Evolutionary conservation across 2,797 vertebrate genomes (phyloP).

Genomic region (Rhinella marina): DNA sequence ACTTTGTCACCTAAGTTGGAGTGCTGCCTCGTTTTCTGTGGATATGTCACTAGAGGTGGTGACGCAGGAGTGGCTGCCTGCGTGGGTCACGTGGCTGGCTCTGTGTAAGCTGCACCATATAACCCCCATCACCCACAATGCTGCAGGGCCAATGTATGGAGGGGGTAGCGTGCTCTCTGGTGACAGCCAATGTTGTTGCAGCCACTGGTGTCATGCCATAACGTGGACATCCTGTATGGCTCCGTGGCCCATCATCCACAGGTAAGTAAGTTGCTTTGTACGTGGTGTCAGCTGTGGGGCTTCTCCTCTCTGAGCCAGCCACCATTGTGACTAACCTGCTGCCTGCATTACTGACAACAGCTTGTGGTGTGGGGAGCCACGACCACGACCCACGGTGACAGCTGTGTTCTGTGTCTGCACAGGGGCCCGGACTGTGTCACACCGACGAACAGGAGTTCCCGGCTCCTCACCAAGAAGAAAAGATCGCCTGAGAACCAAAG

Average conservation of each 20-base stretch:
- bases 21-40: no score
- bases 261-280: background rate
- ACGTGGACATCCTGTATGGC: background rate
- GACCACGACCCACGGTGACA: background rate
- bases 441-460: background rate
- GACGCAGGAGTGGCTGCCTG: no score
- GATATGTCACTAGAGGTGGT: no score
- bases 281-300: background rate
- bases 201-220: background rate
- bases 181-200: slow-evolving; percentile 51
- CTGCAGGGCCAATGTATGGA: background rate
- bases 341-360: background rate
- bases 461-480: background rate
- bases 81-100: no score
- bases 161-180: background rate
- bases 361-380: background rate
- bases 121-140: background rate
- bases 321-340: background rate
- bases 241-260: background rate
- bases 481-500: background rate
- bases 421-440: background rate
- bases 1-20: no score
- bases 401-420: background rate
- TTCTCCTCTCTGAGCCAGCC: background rate
- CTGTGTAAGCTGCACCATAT: no score